phyloP scores from a whole-genome alignment of 1,140 invertebrate species.

The Colletes gigas region DNA sequence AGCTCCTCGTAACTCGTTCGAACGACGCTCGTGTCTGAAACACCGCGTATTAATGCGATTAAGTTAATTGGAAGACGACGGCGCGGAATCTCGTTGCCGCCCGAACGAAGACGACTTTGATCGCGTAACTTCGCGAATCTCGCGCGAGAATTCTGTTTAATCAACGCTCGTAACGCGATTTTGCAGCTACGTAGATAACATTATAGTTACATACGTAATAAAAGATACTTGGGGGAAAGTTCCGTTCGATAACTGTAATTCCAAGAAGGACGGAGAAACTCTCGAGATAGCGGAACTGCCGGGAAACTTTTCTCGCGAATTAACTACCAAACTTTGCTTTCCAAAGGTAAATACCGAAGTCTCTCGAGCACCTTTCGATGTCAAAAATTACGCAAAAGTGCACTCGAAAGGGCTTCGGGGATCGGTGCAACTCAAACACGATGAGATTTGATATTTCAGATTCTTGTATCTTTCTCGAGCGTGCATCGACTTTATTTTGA shows the following conservation, averaged over 20 bases:
- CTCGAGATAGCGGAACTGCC: neutral
- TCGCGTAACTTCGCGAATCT: too few species aligned
- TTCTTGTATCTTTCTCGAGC: neutral
- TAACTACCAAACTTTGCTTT: slow-evolving; percentile 7
- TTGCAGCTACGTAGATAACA: neutral
- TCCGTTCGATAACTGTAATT: neutral
- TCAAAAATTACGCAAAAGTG: neutral
- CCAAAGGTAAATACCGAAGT: slow-evolving; percentile 9
- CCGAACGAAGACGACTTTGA: too few species aligned
- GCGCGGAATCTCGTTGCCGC: too few species aligned
- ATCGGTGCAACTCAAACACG: neutral
- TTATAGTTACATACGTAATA: neutral
- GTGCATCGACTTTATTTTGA: too few species aligned
- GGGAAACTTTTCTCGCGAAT: neutral
- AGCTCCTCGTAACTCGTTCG: neutral
- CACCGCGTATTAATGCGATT: neutral
- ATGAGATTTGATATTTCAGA: too few species aligned
- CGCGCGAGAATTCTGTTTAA: neutral
- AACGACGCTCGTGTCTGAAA: neutral
- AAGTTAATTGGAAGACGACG: slow-evolving; percentile 28
- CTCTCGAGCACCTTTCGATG: neutral
- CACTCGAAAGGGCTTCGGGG: neutral
- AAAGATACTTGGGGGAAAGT: neutral
- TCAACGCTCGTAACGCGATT: neutral
- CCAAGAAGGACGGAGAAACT: neutral